These are phyloP conservation scores for Danio kyathit DNA, from an alignment of 2,797 vertebrate genomes.

Conservation along the genomic window DNA sequence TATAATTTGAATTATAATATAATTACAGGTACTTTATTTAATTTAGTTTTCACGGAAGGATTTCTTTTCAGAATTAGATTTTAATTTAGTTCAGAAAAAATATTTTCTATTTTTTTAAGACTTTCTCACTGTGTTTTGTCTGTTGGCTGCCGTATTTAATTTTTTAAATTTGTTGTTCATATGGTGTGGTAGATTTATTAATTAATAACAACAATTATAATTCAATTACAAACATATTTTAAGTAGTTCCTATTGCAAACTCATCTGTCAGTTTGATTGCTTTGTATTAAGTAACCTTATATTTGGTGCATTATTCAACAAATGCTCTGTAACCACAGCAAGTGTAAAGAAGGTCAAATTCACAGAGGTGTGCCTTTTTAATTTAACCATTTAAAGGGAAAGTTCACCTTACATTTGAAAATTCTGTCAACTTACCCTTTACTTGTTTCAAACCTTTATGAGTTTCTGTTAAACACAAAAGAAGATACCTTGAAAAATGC, in stretches of 20 bases:
- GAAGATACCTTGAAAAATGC: no score
- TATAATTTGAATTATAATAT: no score
- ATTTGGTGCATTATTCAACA: slow-evolving; percentile 9
- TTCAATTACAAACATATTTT: not conserved
- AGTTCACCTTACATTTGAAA: no score
- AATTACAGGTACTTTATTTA: not conserved
- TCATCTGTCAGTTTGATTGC: not conserved
- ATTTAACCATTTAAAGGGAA: not conserved
- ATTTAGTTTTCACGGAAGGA: not conserved
- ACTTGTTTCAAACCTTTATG: no score
- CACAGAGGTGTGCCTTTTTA: not conserved
- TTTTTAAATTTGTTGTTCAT: not conserved
- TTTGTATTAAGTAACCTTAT: not conserved
- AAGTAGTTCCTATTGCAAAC: not conserved
- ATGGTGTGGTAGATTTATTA: not conserved
- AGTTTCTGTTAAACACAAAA: no score
- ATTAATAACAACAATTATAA: not conserved
- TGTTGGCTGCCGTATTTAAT: no score
- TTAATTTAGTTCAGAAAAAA: no score
- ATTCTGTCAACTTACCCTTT: no score
- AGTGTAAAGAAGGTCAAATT: not conserved
- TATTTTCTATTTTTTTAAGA: no score
- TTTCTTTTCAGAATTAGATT: no score
- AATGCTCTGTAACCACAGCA: not conserved
- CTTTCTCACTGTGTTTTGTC: no score